These are phyloP conservation scores for Heliconius congener DNA, from an alignment of 1,140 invertebrate species.

Conservation along the genomic window DNA sequence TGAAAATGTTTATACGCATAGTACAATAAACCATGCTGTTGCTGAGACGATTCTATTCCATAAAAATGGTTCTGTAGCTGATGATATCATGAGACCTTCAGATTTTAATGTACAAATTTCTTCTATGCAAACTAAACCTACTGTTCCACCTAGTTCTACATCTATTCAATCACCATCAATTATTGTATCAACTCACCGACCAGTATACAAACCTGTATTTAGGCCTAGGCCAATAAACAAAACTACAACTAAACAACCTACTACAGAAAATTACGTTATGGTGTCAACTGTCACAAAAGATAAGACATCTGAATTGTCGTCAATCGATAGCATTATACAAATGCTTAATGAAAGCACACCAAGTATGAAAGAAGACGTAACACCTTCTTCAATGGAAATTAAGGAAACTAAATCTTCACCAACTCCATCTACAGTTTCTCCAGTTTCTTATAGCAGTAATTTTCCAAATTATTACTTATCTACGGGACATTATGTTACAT, in stretches of 20 bases:
- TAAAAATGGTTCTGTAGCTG: conserved; percentile 82
- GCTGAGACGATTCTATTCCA: conserved; percentile 86
- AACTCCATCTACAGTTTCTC: conserved; percentile 54
- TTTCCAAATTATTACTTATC: conserved; percentile 65
- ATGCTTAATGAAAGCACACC: conserved; percentile 83
- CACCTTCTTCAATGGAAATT: conserved; percentile 51
- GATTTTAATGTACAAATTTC: conserved; percentile 82
- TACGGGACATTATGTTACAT: conserved; percentile 70
- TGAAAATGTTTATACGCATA: conserved; percentile 65
- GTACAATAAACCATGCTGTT: conserved; percentile 82
- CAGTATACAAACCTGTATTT: conserved; percentile 70
- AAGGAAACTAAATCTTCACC: conserved; percentile 74
- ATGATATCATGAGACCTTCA: conserved; percentile 83
- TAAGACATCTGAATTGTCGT: conserved; percentile 79
- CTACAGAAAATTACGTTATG: conserved; percentile 66
- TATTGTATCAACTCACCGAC: conserved; percentile 67
- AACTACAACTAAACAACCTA: conserved; percentile 46
- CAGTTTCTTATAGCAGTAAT: conserved; percentile 78
- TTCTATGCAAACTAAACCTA: conserved; percentile 77
- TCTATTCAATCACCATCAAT: conserved; percentile 59
- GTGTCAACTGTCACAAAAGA: conserved; percentile 69
- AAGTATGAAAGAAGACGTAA: conserved; percentile 63
- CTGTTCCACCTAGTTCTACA: conserved; percentile 55
- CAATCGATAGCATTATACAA: conserved; percentile 84
- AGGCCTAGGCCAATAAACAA: conserved; percentile 72